These are phyloP conservation scores for Hoplias malabaricus DNA, from an alignment of 2,113 vertebrate genomes.

Conservation along the genomic window DNA sequence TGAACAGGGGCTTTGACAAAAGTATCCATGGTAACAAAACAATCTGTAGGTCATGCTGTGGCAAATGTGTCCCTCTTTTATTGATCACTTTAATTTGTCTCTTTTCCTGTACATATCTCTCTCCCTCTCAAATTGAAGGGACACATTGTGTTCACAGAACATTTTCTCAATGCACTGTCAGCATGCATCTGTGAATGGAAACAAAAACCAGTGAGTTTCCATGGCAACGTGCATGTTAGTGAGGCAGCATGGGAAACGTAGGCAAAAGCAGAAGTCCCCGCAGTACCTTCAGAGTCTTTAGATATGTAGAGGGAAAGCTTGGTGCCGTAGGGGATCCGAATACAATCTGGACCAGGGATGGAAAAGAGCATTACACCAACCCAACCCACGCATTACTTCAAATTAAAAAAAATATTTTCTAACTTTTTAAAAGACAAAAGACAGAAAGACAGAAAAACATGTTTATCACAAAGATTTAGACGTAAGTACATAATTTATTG, in stretches of 20 bases:
- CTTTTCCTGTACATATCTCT: slow-evolving; percentile 10
- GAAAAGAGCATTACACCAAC: slow-evolving; percentile 72
- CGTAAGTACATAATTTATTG: neutral
- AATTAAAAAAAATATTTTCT: slow-evolving; percentile 39
- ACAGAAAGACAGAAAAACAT: slow-evolving; percentile 44
- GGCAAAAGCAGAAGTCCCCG: slow-evolving; percentile 53
- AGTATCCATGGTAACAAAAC: slow-evolving; percentile 75
- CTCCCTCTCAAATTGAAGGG: slow-evolving; percentile 33
- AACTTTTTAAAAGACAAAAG: slow-evolving; percentile 34
- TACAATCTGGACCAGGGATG: slow-evolving; percentile 81
- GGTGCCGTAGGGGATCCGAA: slow-evolving; percentile 83
- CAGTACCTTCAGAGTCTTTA: slow-evolving; percentile 82
- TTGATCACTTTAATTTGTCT: neutral
- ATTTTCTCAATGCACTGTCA: slow-evolving; percentile 67
- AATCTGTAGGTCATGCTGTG: slow-evolving; percentile 75
- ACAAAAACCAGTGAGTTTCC: slow-evolving; percentile 54
- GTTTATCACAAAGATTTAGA: neutral
- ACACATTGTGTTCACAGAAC: slow-evolving; percentile 68
- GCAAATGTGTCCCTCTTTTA: slow-evolving; percentile 64
- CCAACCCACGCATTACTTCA: slow-evolving; percentile 41
- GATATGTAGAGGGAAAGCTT: slow-evolving; percentile 83
- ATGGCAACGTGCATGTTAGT: slow-evolving; percentile 66
- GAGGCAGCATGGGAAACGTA: slow-evolving; percentile 51
- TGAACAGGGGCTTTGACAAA: slow-evolving; percentile 71
- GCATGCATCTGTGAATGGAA: slow-evolving; percentile 61